Conservation (phyloP, 1,140 invertebrate genomes). For the Contarinia nasturtii region DNA sequence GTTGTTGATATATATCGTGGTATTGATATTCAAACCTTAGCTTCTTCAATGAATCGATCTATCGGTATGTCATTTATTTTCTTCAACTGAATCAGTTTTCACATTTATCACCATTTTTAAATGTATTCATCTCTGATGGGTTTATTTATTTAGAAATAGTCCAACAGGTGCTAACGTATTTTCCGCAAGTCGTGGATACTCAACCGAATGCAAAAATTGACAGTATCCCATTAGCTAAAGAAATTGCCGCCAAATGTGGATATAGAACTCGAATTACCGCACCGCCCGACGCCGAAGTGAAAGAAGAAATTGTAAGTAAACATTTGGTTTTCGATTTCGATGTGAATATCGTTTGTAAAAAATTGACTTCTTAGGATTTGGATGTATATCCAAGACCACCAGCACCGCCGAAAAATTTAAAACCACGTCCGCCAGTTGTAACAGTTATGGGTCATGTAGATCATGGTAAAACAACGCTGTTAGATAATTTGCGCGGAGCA, state of each 20-base stretch:
- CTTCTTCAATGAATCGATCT: constrained; percentile 34
- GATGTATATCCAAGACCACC: constrained; percentile 36
- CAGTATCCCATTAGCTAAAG: constrained; percentile 34
- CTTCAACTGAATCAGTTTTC: background rate
- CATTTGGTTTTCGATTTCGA: background rate
- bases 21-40: constrained; percentile 58
- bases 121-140: too few relatives aligned
- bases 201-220: constrained; percentile 25
- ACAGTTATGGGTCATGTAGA: constrained; percentile 99
- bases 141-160: constrained; percentile 35
- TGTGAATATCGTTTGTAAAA: too few relatives aligned
- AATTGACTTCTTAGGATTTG: constrained; percentile 11
- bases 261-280: constrained; percentile 31
- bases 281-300: constrained; percentile 21
- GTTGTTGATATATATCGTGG: constrained; percentile 51
- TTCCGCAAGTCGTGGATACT: constrained; percentile 32
- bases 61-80: constrained; percentile 18
- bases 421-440: constrained; percentile 67
- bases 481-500: constrained; percentile 76
- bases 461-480: constrained; percentile 95
- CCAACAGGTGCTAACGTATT: constrained; percentile 43
- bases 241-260: constrained; percentile 44
- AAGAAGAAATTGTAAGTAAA: constrained; percentile 19
- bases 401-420: constrained; percentile 36
- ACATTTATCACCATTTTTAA: too few relatives aligned